phyloP scores from a whole-genome alignment of 2,797 vertebrate species.

The Brachyrhaphis roseni region DNA sequence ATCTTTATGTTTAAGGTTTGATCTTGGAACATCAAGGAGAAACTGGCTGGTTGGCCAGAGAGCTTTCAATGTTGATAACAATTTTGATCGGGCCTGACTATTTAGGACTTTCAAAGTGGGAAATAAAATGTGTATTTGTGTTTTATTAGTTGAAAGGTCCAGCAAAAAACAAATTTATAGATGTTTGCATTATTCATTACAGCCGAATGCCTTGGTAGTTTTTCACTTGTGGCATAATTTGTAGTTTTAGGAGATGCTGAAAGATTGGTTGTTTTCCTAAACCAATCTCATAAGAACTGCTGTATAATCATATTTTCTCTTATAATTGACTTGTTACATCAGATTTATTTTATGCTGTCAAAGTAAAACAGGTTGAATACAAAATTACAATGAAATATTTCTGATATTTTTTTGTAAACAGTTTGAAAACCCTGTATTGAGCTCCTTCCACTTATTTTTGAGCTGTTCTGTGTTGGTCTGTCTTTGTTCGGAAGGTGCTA shows the following conservation, averaged over 20 bases:
- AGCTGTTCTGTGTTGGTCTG: not conserved
- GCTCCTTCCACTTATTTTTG: not conserved
- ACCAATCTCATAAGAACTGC: not conserved
- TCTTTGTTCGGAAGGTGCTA: not conserved
- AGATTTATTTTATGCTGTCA: not conserved
- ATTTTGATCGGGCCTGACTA: not conserved
- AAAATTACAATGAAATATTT: not conserved
- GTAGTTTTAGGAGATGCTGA: not conserved
- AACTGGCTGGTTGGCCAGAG: not conserved
- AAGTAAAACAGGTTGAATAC: not conserved
- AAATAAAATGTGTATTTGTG: not conserved
- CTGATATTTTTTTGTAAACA: not conserved
- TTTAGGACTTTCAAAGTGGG: not conserved
- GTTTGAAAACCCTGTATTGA: not conserved
- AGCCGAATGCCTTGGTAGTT: not conserved
- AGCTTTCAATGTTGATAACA: not conserved
- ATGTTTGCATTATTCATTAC: not conserved
- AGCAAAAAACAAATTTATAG: not conserved
- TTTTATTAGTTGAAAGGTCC: not conserved
- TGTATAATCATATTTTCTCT: not conserved
- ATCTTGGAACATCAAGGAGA: not conserved
- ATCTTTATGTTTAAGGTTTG: not conserved
- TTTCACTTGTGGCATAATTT: not conserved
- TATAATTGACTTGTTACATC: not conserved
- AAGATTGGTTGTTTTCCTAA: not conserved